Conservation (phyloP, 2,113 vertebrate species). For the Nesoenas mayeri region DNA sequence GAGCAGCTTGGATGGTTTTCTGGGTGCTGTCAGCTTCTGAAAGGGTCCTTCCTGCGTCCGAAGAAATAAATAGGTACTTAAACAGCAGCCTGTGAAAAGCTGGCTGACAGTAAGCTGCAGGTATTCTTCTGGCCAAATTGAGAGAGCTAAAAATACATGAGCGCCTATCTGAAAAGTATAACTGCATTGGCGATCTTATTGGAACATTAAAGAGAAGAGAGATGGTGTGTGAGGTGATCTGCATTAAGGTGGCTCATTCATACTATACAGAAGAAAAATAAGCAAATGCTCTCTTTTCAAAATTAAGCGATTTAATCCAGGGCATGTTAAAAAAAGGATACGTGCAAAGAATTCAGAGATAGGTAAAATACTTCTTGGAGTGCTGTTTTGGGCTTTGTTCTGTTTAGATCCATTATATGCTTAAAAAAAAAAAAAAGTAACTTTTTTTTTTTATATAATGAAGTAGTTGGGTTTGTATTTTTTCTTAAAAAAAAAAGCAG, state of each 20-base stretch:
- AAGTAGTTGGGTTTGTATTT: background rate
- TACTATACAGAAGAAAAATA: background rate
- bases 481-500: background rate
- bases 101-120: background rate
- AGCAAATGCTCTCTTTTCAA: background rate
- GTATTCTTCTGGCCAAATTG: slow-evolving; percentile 22
- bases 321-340: background rate
- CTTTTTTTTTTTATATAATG: background rate
- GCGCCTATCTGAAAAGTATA: background rate
- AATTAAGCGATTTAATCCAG: background rate
- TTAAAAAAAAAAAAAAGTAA: background rate
- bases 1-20: background rate
- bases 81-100: background rate
- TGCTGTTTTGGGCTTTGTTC: background rate
- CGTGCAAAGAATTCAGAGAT: background rate
- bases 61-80: background rate
- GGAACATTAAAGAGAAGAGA: background rate
- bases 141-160: background rate
- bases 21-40: slow-evolving; percentile 12
- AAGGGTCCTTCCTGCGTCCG: background rate
- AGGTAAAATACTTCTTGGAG: background rate
- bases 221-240: background rate
- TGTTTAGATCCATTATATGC: background rate
- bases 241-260: background rate
- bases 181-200: background rate